phyloP scores from a whole-genome alignment of 2,797 vertebrate genomes.

The Jordanella pulchra region DNA sequence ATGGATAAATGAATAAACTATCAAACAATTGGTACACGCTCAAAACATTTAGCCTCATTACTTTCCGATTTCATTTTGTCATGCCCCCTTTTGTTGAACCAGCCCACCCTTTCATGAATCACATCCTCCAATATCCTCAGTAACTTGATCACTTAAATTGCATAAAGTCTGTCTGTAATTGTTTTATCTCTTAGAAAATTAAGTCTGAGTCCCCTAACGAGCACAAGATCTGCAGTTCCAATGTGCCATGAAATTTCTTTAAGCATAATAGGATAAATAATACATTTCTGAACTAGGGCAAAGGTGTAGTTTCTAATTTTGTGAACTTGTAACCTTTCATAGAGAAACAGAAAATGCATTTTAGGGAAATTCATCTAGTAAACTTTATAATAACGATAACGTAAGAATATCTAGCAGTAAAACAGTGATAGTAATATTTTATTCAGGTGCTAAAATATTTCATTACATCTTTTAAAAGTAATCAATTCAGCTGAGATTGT shows the following conservation, averaged over 20 bases:
- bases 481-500: constrained; percentile 13
- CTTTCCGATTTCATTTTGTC: constrained; percentile 32
- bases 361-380: constrained; percentile 18
- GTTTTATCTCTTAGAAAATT: constrained; percentile 61
- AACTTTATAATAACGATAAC: constrained; percentile 50
- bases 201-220: constrained; percentile 54
- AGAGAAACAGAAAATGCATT: constrained; percentile 30
- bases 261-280: constrained; percentile 3
- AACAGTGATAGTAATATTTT: constrained; percentile 40
- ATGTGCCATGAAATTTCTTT: constrained; percentile 3
- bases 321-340: constrained; percentile 33
- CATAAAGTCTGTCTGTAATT: constrained; percentile 61
- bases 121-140: constrained; percentile 31
- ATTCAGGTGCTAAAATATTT: constrained; percentile 36
- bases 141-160: constrained; percentile 64
- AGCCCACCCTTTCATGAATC: constrained; percentile 28
- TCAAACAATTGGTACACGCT: not conserved
- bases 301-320: constrained; percentile 36
- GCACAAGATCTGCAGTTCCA: constrained; percentile 33
- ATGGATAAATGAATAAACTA: not conserved
- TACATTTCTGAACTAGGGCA: constrained; percentile 14
- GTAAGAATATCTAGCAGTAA: constrained; percentile 22
- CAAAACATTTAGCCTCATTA: not conserved
- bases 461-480: constrained; percentile 27
- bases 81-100: constrained; percentile 17